Percentiles rank a stretch among this genome's conserved stretches.
phyloP scores from a whole-genome alignment of 2,797 vertebrate genomes.

The Ptychadena robeensis region DNA sequence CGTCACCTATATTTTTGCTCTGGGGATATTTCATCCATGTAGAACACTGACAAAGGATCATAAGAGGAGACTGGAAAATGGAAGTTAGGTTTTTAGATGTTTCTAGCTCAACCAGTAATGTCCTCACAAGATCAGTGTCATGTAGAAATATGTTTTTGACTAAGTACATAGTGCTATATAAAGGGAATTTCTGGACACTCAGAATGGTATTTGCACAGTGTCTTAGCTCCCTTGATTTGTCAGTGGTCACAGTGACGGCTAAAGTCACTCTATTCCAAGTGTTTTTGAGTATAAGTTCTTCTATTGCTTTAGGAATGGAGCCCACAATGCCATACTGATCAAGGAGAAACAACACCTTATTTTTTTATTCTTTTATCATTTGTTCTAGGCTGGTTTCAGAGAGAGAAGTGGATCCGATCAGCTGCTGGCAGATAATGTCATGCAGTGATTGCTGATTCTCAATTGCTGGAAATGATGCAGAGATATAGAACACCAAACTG shows the following conservation, averaged over 20 bases:
- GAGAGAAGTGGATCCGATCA: slow-evolving; percentile 48
- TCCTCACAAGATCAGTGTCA: slow-evolving; percentile 4
- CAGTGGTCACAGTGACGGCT: slow-evolving; percentile 61
- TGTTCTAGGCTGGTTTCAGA: slow-evolving; percentile 56
- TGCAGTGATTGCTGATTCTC: slow-evolving; percentile 57
- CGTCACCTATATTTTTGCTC: not conserved
- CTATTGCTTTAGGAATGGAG: slow-evolving; percentile 35
- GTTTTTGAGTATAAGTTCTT: slow-evolving; percentile 65
- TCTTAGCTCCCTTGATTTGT: slow-evolving; percentile 53
- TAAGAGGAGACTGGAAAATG: slow-evolving; percentile 55
- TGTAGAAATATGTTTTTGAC: slow-evolving; percentile 60
- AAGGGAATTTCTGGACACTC: slow-evolving; percentile 61
- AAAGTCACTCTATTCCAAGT: slow-evolving; percentile 52
- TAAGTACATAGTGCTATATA: slow-evolving; percentile 64
- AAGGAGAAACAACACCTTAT: slow-evolving; percentile 66
- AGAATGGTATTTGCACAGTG: slow-evolving; percentile 58
- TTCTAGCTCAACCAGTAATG: slow-evolving; percentile 11
- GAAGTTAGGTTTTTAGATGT: slow-evolving; percentile 9
- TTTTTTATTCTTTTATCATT: slow-evolving; percentile 57
- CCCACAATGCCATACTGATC: slow-evolving; percentile 64
- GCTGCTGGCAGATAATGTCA: slow-evolving; percentile 60
- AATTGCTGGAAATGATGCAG: slow-evolving; percentile 40
- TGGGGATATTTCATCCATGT: slow-evolving; percentile 49
- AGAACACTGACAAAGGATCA: slow-evolving; percentile 14
- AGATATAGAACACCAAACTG: slow-evolving; percentile 69